Evolutionary conservation across 2,797 vertebrate genomes (phyloP).

Genomic region (Pipistrellus pygmaeus): DNA sequence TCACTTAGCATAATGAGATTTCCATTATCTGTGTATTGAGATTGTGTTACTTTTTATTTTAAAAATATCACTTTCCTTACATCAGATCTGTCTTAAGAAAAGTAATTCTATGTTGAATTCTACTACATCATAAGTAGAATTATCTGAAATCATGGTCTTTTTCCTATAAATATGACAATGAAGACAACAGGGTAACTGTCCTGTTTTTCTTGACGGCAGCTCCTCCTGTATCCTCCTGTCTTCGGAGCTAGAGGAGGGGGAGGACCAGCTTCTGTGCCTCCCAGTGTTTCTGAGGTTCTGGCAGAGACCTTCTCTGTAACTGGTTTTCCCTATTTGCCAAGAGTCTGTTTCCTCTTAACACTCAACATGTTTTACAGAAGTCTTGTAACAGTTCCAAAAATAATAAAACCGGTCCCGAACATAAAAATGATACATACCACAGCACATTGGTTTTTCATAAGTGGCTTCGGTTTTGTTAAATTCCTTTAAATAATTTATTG

Average conservation of each 20-base stretch:
- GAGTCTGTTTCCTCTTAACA: conserved; percentile 89
- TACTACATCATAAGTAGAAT: background rate
- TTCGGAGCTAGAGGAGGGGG: conserved; percentile 58
- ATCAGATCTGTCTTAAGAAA: conserved; percentile 53
- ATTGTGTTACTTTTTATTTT: background rate
- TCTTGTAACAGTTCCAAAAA: conserved; percentile 89
- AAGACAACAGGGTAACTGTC: background rate
- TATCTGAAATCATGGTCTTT: conserved; percentile 13
- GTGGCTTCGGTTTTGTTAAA: conserved; percentile 85
- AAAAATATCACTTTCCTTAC: conserved; percentile 43
- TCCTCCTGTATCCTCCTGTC: background rate
- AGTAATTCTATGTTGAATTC: background rate
- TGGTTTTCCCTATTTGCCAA: conserved; percentile 89
- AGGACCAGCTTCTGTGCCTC: conserved; percentile 70
- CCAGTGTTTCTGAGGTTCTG: conserved; percentile 75
- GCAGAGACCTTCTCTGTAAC: conserved; percentile 85
- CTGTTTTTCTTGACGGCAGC: conserved; percentile 55
- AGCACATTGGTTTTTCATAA: conserved; percentile 82
- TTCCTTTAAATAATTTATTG: conserved; percentile 86
- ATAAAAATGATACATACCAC: conserved; percentile 85
- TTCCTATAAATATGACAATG: background rate
- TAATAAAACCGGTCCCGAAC: conserved; percentile 88
- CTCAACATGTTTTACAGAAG: conserved; percentile 89
- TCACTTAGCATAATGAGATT: conserved; percentile 38
- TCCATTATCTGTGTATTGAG: background rate